phyloP scores from a whole-genome alignment of 30 jellyfish, hydroid and myxozoan species.

The Hydractinia echinata region DNA sequence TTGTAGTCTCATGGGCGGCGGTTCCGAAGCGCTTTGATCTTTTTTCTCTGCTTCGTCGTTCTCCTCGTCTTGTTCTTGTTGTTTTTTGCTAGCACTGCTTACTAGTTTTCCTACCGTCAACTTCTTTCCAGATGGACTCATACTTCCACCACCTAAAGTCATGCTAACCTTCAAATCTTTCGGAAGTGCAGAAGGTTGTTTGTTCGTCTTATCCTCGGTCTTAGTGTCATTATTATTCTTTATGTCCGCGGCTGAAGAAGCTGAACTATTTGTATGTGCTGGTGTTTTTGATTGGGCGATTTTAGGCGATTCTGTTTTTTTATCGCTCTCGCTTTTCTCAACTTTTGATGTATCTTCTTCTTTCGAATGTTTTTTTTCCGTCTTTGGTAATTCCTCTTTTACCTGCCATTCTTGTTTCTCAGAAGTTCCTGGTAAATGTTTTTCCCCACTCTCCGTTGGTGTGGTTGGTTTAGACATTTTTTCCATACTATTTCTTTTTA shows the following conservation, averaged over 20 bases:
- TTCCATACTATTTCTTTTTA: not conserved
- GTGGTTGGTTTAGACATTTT: not conserved
- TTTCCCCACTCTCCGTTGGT: not conserved
- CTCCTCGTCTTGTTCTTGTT: not conserved
- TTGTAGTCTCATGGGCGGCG: conserved; percentile 19
- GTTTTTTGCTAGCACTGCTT: not conserved
- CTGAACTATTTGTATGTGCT: not conserved
- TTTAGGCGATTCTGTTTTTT: not conserved
- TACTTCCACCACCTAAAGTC: conserved; percentile 6
- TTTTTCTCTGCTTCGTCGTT: conserved; percentile 24
- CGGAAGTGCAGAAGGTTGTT: conserved; percentile 10
- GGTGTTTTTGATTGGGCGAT: not conserved
- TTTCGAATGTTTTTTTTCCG: not conserved
- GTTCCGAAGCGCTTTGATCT: conserved; percentile 7
- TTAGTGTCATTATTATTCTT: not conserved
- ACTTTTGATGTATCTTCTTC: not conserved
- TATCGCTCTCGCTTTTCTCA: not conserved
- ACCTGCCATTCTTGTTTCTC: not conserved
- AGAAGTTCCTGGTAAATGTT: too few relatives aligned
- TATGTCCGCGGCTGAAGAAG: not conserved
- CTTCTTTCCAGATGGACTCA: conserved; percentile 24
- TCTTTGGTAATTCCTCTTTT: not conserved
- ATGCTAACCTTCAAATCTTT: not conserved
- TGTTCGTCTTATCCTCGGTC: not conserved
- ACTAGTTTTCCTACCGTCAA: conserved; percentile 21